Evolutionary conservation across 1,140 invertebrate species (phyloP).

Genomic region (Heliconius hermathena): DNA sequence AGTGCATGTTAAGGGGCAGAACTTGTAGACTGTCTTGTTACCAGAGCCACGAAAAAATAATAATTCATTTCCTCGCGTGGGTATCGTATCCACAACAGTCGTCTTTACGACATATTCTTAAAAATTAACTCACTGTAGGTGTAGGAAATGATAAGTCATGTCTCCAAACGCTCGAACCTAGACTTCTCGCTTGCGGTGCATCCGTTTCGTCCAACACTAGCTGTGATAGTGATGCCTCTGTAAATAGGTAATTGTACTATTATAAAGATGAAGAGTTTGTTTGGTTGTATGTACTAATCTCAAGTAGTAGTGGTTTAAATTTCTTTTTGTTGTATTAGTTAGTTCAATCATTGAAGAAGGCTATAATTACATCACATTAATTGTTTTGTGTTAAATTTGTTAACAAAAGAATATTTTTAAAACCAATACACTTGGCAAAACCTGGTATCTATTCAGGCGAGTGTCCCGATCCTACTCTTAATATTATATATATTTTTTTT

Average conservation of each 20-base stretch:
- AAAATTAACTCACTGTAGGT: constrained; percentile 50
- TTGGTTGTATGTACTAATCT: no score
- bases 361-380: no score
- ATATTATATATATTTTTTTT: not conserved
- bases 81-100: not conserved
- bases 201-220: constrained; percentile 75
- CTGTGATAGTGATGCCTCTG: constrained; percentile 78
- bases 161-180: constrained; percentile 68
- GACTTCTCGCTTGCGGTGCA: constrained; percentile 46
- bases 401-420: no score
- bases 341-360: no score
- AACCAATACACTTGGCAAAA: no score
- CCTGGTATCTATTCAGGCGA: no score
- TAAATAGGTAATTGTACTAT: constrained; percentile 11
- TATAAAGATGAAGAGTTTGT: no score
- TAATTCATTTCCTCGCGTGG: not conserved
- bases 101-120: not conserved
- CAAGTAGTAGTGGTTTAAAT: no score
- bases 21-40: not conserved
- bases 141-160: constrained; percentile 56
- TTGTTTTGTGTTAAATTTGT: no score
- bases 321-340: no score
- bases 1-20: not conserved
- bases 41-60: not conserved
- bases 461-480: not conserved